Evolutionary conservation across 2,113 vertebrate species (phyloP).

Genomic region (Leptobrachium ailaonicum): DNA sequence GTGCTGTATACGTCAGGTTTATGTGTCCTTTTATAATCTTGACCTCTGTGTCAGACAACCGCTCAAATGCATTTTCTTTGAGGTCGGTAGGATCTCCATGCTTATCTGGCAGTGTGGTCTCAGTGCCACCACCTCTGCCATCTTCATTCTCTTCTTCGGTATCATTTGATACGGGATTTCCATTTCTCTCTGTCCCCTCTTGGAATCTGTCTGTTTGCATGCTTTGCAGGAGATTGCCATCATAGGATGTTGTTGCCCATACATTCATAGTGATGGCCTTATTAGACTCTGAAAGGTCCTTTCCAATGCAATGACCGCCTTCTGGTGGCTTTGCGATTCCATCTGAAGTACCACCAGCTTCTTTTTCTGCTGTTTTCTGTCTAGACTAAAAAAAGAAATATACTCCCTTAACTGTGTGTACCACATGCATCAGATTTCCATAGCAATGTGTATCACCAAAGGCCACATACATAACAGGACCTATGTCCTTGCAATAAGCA

Average conservation of each 20-base stretch:
- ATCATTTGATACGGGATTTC: not conserved
- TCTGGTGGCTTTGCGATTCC: not conserved
- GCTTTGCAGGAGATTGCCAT: not conserved
- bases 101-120: not conserved
- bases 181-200: not conserved
- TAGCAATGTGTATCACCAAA: no score
- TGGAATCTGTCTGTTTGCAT: not conserved
- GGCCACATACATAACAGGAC: no score
- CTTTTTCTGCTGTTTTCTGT: slow-evolving; percentile 19
- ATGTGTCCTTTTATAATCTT: slow-evolving; percentile 45
- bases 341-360: not conserved
- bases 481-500: no score
- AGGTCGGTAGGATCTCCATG: not conserved
- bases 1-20: slow-evolving; percentile 14
- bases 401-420: not conserved
- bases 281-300: not conserved
- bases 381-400: slow-evolving; percentile 23
- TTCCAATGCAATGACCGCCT: slow-evolving; percentile 22
- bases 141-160: not conserved
- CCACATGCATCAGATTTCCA: not conserved
- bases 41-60: not conserved
- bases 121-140: not conserved
- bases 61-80: slow-evolving; percentile 4
- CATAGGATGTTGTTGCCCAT: slow-evolving; percentile 5
- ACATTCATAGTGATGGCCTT: not conserved